Base-by-base conservation (phyloP, 2,113 vertebrate genomes). In the Scomber scombrus region DNA sequence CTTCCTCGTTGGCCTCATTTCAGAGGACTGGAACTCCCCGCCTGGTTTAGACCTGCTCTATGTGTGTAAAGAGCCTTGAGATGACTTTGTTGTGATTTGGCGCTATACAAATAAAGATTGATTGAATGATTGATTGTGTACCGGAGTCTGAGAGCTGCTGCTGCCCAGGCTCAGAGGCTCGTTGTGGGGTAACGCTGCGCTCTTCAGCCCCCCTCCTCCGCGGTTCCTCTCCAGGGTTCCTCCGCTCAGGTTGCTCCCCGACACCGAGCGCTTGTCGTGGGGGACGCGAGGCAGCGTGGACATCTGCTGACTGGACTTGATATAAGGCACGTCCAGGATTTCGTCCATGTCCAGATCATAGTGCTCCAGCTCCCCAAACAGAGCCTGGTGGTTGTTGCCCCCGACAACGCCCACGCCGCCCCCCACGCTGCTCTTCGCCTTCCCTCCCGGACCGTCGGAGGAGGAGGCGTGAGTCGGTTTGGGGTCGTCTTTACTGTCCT, bases 261-360 rank as follows among this genome's bases (percentile, higher is more conserved):
- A 65, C 76, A 91, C 90, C 26, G 93, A 82, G 54, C 95, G 94
- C 91, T 97, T 97, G 75, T 98, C 97, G 3, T 96, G 93, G 68
- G 94, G 89, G 61, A 93, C 93, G 52, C 96, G 96, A 12, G 95
- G 94, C 81, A 98, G 96, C 7, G 97, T 90, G 91, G 95, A 93
- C 87, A 96, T 94, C 84, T 97, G 97, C 62, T 97, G 97, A 68
- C 85, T 97, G 88, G 97, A 97, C 90, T 99, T 99, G 90, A 99
- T 99, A 46, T 98, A 99, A 88, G 98, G 98, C 94, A 99, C 98
- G 34, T 99, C 98, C 92, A 99, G 95, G 93, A 99, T 99, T 95
- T 99, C 98, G 85, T 99, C 98, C 98, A 99, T 99, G 93, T 99
- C 98, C 69, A 99, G 95, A 75, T 99, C 98, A 57, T 99, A 99